Conservation (phyloP, 2,888 invertebrate species). For the Cremastinae sp. region DNA sequence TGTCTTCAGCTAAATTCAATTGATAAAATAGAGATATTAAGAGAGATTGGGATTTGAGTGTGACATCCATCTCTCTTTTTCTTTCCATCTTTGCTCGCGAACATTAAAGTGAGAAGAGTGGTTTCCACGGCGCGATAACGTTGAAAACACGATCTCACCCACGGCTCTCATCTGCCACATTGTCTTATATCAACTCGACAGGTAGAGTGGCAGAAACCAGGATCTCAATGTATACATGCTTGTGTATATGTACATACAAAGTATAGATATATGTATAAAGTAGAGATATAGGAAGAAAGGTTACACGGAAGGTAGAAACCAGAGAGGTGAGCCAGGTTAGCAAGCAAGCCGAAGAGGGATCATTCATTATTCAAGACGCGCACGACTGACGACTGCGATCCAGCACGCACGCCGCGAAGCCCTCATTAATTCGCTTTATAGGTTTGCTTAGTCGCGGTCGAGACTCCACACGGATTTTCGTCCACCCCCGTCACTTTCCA, state of each 20-base stretch:
- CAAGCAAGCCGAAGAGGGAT: conserved; percentile 58
- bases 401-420: conserved; percentile 65
- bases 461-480: conserved; percentile 63
- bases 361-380: conserved; percentile 74
- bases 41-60: conserved; percentile 36
- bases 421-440: conserved; percentile 73
- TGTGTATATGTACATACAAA: not conserved
- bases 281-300: not conserved
- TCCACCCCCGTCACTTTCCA: conserved; percentile 8
- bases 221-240: conserved; percentile 23
- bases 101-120: conserved; percentile 27
- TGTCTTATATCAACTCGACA: conserved; percentile 55
- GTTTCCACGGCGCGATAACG: conserved; percentile 39
- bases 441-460: conserved; percentile 67
- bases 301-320: conserved; percentile 13
- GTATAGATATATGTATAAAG: not conserved
- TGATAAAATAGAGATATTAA: not conserved
- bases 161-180: conserved; percentile 46
- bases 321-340: conserved; percentile 35
- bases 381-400: conserved; percentile 70
- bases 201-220: conserved; percentile 37
- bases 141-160: conserved; percentile 34
- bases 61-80: conserved; percentile 22
- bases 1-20: no score
- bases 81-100: not conserved